Conservation (phyloP, 2,797 vertebrate genomes). For the Tenualosa thibaudeaui region DNA sequence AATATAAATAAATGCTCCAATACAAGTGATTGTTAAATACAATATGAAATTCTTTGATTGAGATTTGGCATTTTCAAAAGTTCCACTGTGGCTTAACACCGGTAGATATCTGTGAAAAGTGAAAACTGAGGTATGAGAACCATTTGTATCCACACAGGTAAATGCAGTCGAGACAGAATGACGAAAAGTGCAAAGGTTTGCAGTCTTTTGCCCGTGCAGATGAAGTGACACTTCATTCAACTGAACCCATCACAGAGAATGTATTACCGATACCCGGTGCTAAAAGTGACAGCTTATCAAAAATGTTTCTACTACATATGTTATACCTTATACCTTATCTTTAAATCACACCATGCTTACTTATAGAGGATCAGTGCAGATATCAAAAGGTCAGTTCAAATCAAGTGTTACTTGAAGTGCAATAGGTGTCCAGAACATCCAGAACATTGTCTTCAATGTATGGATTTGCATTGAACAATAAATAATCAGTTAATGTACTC, state of each 20-base stretch:
- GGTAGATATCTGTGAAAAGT: not conserved
- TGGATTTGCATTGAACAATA: constrained; percentile 16
- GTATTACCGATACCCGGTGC: not conserved
- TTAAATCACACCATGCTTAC: not conserved
- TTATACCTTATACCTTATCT: not conserved
- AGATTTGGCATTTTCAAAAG: not conserved
- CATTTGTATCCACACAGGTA: not conserved
- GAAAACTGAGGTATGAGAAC: not conserved
- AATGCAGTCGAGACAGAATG: constrained; percentile 20
- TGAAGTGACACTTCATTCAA: constrained; percentile 28
- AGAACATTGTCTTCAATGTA: not conserved
- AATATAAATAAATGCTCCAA: not conserved
- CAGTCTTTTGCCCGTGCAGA: constrained; percentile 9
- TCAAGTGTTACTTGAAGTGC: constrained; percentile 23
- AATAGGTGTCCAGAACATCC: not conserved
- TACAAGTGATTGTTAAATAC: not conserved
- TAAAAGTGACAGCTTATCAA: not conserved
- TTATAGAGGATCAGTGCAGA: not conserved
- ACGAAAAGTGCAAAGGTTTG: constrained; percentile 55
- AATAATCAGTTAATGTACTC: constrained; percentile 22
- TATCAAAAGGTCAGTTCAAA: not conserved
- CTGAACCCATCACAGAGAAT: not conserved
- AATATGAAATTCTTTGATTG: not conserved
- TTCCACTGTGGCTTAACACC: not conserved
- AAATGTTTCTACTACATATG: not conserved